Conservation (phyloP, 2,888 invertebrate species). For the Choristoneura rosaceana region DNA sequence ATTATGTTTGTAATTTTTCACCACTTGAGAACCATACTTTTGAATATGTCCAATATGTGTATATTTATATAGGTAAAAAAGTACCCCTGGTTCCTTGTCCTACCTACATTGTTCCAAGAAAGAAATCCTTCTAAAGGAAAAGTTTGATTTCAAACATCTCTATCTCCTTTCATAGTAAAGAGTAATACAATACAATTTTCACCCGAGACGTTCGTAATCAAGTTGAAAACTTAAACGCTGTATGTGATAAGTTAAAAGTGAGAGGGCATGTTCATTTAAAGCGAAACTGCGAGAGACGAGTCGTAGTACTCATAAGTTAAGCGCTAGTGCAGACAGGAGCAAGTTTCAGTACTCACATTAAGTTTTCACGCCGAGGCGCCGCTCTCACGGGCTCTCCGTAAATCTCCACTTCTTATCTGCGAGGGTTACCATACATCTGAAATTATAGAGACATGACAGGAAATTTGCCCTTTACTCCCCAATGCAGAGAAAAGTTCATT, state of each 20-base stretch:
- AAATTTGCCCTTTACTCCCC: not conserved
- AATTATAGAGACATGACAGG: not conserved
- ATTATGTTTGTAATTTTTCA: too few relatives aligned
- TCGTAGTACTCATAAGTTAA: slow-evolving; percentile 46
- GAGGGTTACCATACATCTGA: slow-evolving; percentile 4
- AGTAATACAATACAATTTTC: too few relatives aligned
- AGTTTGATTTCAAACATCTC: too few relatives aligned
- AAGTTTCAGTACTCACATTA: slow-evolving; percentile 71
- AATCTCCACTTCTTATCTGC: slow-evolving; percentile 49
- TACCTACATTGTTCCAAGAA: too few relatives aligned
- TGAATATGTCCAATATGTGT: too few relatives aligned
- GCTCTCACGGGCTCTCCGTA: slow-evolving; percentile 53
- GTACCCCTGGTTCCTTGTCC: too few relatives aligned
- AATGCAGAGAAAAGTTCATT: not conserved
- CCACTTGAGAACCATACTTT: too few relatives aligned
- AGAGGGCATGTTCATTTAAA: slow-evolving; percentile 10
- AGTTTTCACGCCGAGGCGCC: slow-evolving; percentile 64
- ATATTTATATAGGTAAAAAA: too few relatives aligned
- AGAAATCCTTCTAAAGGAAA: too few relatives aligned
- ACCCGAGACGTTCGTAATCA: not conserved
- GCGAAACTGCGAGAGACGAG: slow-evolving; percentile 9
- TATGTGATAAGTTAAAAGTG: slow-evolving; percentile 5
- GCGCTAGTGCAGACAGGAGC: slow-evolving; percentile 52
- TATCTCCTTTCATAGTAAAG: too few relatives aligned
- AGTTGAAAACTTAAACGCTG: not conserved